phyloP scores from a whole-genome alignment of 2,797 vertebrate genomes.

The Cichlasoma orientale region DNA sequence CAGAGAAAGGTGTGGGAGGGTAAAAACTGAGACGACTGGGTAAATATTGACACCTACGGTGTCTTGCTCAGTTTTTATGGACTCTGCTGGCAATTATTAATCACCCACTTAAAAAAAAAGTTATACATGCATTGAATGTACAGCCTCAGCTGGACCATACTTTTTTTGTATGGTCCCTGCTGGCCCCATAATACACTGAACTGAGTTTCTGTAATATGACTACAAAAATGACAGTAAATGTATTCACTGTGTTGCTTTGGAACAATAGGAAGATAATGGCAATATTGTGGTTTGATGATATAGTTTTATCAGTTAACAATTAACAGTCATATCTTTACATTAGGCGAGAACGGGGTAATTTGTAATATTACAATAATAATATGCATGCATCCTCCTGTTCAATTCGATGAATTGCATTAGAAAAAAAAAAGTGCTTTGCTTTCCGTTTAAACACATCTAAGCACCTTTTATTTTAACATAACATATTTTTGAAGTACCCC shows the following conservation, averaged over 20 bases:
- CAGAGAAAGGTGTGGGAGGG: conserved; percentile 8
- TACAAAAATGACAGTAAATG: neutral
- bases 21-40: conserved; percentile 8
- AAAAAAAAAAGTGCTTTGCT: neutral
- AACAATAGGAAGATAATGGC: neutral
- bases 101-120: neutral
- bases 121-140: neutral
- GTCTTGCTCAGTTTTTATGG: conserved; percentile 45
- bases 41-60: conserved; percentile 62
- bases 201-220: neutral
- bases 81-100: conserved; percentile 63
- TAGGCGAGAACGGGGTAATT: neutral
- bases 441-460: neutral
- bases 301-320: neutral
- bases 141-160: neutral
- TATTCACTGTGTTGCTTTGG: neutral
- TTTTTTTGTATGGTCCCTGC: neutral
- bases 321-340: too few species aligned
- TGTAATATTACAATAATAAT: neutral
- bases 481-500: too few species aligned
- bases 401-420: neutral
- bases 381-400: neutral
- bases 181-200: neutral
- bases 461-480: too few species aligned
- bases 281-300: neutral